A percentile compares a stretch with the other conserved stretches of the same genome.
phyloP scores from a whole-genome alignment of 2,888 invertebrate species.

The Barypeithes pellucidus region DNA sequence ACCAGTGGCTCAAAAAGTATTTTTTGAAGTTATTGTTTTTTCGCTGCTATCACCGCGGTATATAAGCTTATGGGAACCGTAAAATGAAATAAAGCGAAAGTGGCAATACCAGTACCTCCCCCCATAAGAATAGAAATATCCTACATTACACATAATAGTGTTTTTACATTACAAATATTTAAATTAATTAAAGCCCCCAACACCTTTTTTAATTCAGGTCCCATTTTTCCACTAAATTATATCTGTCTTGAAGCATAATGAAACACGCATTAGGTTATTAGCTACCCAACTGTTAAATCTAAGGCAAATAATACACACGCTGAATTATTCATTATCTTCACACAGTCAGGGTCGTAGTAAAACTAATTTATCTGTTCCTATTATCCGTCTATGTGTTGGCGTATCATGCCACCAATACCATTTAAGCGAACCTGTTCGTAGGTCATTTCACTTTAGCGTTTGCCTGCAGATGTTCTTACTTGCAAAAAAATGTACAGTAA shows the following conservation, averaged over 20 bases:
- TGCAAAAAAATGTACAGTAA: too few relatives aligned
- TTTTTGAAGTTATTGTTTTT: too few relatives aligned
- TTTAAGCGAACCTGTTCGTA: too few relatives aligned
- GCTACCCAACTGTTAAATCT: conserved; percentile 4
- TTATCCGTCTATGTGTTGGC: background rate
- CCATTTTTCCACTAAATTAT: background rate
- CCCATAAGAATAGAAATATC: too few relatives aligned
- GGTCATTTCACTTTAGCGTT: too few relatives aligned
- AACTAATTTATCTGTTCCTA: background rate
- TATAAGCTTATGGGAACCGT: too few relatives aligned
- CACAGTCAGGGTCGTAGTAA: conserved; percentile 14
- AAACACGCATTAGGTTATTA: conserved; percentile 2
- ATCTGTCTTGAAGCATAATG: background rate
- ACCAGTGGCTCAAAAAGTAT: too few relatives aligned
- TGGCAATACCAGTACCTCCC: too few relatives aligned
- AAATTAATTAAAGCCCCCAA: background rate
- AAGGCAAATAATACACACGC: background rate
- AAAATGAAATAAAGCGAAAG: too few relatives aligned
- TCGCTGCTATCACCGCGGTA: too few relatives aligned
- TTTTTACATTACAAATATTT: background rate
- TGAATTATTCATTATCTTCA: conserved; percentile 4
- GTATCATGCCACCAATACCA: background rate
- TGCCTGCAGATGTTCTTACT: too few relatives aligned
- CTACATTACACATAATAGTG: background rate
- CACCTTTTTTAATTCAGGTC: background rate